Evolutionary conservation across 2,888 invertebrate species (phyloP), one percentile per base, ranked within the genome.

Genomic region (Erebia aethiops): DNA sequence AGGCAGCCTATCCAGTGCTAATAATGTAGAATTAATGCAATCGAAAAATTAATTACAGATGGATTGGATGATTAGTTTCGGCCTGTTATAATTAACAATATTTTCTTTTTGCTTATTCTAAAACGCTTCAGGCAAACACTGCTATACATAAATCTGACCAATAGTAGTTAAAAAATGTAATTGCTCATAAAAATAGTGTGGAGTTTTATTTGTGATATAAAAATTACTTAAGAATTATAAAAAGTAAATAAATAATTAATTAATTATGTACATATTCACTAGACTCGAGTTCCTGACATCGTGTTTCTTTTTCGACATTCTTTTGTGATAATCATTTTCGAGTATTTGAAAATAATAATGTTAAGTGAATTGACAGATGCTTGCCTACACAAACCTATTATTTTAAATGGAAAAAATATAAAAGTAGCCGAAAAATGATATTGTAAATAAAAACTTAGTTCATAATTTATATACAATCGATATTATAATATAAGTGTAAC

Each of bases 191-290:
- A 64, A 85, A 89, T 89, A 90, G 87, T 87, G 89, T 77, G 87
- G 82, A 86, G 83, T 91, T 89, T 91, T 84, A 89, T 91, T 92
- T 91, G 90, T 92, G 89, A 91, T 92, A 90, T 82, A 82, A 86
- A 84, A 83, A 84, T 72, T 79, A 79, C 73, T 79, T 84, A 81
- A 84, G 82, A 77, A 80, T 82, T 81, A 79, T 78, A 78, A 76
- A 72, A 63, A 71, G 14, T 26, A 57, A 57, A 26, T 57, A 57
- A 26, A 10, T 67, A 46, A 26, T 69, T 71, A 66, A 66, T 58
- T 67, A 58, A 52, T 18, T 67, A 78, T 87, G 86, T 87, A 88
- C 83, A 89, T 88, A 88, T 79, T 81, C 75, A 75, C 76, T 84
- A 84, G 84, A 81, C 77, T 79, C 82, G 80, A 84, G 87, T 88